Conservation (phyloP, 2,797 vertebrate genomes). For the Etheostoma nigrum region DNA sequence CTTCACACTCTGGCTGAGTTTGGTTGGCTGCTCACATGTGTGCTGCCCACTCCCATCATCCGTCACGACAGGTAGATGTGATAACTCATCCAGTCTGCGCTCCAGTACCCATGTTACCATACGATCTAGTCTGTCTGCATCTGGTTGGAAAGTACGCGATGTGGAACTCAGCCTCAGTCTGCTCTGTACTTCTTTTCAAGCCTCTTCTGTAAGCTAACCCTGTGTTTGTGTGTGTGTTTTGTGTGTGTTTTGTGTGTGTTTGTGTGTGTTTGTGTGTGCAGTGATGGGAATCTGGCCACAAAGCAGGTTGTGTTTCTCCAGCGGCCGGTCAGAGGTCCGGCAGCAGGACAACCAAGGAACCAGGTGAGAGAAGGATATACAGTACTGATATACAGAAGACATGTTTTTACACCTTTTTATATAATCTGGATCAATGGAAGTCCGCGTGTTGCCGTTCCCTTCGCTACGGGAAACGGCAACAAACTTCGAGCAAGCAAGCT, state of each 20-base stretch:
- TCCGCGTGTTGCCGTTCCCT: too few species aligned
- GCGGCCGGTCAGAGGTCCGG: slow-evolving; percentile 84
- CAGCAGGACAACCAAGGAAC: slow-evolving; percentile 51
- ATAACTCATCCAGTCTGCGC: too few species aligned
- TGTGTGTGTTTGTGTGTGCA: slow-evolving; percentile 58
- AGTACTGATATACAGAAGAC: too few species aligned
- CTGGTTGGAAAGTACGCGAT: too few species aligned
- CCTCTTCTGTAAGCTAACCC: not conserved
- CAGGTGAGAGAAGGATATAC: slow-evolving; percentile 68
- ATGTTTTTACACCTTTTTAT: too few species aligned
- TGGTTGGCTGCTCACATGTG: slow-evolving; percentile 96
- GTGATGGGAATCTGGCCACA: slow-evolving; percentile 95
- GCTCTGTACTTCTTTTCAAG: not conserved
- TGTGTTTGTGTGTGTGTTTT: not conserved
- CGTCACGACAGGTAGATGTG: slow-evolving; percentile 91
- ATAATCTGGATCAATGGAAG: too few species aligned
- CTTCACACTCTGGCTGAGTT: slow-evolving; percentile 97
- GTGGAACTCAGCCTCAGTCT: too few species aligned
- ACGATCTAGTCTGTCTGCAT: too few species aligned
- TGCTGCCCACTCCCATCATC: slow-evolving; percentile 94
- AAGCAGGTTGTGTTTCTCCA: slow-evolving; percentile 97
- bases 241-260: not conserved
- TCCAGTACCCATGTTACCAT: too few species aligned
- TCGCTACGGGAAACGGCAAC: too few species aligned
- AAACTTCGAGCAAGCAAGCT: too few species aligned